A percentile compares a stretch with the other conserved stretches of the same genome.
phyloP scores from a whole-genome alignment of 2,888 invertebrate species.

The Aethes cnicana region DNA sequence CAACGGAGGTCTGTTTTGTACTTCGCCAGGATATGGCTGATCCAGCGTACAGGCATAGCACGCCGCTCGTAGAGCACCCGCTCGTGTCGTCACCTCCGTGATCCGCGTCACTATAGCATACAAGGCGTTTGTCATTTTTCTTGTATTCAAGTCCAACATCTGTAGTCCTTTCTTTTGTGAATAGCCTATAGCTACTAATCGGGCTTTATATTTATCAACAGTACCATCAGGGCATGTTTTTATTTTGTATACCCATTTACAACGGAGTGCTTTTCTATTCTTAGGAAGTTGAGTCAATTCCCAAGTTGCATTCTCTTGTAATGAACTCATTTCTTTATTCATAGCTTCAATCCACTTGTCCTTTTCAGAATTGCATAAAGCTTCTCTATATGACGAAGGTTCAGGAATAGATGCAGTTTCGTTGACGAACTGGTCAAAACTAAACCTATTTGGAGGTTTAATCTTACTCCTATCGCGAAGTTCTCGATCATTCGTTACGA shows the following conservation, averaged over 20 bases:
- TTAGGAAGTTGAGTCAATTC: conserved; percentile 34
- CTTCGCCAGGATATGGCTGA: no score
- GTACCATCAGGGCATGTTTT: conserved; percentile 36
- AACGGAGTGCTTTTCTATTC: conserved; percentile 32
- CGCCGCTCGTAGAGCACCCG: no score
- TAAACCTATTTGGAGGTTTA: neutral
- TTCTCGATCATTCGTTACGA: neutral
- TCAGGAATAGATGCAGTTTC: no score
- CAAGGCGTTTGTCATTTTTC: no score
- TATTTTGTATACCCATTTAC: conserved; percentile 34
- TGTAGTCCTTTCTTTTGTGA: no score
- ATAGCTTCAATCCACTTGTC: conserved; percentile 37
- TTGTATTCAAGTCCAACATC: no score
- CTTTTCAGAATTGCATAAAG: conserved; percentile 7
- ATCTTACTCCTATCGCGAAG: conserved; percentile 4
- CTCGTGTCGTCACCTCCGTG: no score
- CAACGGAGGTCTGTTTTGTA: no score
- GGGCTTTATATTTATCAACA: conserved; percentile 35
- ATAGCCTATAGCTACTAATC: conserved; percentile 31
- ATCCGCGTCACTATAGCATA: no score
- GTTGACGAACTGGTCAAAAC: no score
- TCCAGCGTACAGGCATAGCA: no score
- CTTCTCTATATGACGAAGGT: conserved; percentile 18
- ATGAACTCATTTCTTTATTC: conserved; percentile 37
- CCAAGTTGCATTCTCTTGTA: conserved; percentile 40